These are phyloP conservation scores for Calyptommatus sinebrachiatus DNA, from an alignment of 2,113 vertebrate species.

Conservation along the genomic window DNA sequence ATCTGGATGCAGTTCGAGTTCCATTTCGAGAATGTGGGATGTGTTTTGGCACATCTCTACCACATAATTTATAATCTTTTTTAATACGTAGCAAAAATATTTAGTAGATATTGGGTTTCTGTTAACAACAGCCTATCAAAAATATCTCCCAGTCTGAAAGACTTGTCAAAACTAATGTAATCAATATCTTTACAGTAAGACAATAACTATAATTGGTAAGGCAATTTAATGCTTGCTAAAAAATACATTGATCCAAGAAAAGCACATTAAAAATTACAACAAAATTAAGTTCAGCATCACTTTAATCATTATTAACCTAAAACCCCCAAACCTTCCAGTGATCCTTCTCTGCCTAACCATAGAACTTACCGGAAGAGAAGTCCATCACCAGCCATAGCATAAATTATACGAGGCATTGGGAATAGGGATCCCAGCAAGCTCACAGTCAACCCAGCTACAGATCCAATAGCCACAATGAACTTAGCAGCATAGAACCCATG, in stretches of 20 bases:
- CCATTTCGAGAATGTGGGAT: no score
- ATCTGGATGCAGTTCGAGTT: no score
- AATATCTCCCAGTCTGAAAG: no score
- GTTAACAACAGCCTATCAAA: no score
- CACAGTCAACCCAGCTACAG: conserved; percentile 89
- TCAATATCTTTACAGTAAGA: no score
- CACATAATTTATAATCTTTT: no score
- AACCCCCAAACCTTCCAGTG: not conserved
- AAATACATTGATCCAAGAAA: not conserved
- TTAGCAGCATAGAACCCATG: conserved; percentile 90
- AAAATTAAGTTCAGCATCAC: not conserved
- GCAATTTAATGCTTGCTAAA: no score
- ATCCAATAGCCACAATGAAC: conserved; percentile 88
- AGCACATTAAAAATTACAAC: not conserved
- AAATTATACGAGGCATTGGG: conserved; percentile 95
- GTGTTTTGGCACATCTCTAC: no score
- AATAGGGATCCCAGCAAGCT: conserved; percentile 95
- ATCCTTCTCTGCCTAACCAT: not conserved
- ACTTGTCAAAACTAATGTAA: no score
- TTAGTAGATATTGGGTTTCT: no score
- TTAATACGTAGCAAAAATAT: no score
- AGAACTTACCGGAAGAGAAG: conserved; percentile 91
- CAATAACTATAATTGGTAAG: no score
- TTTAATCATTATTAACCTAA: not conserved
- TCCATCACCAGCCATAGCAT: conserved; percentile 94